Evolutionary conservation across 1,140 invertebrate species (phyloP).

Genomic region (Aphaenogaster rudis): DNA sequence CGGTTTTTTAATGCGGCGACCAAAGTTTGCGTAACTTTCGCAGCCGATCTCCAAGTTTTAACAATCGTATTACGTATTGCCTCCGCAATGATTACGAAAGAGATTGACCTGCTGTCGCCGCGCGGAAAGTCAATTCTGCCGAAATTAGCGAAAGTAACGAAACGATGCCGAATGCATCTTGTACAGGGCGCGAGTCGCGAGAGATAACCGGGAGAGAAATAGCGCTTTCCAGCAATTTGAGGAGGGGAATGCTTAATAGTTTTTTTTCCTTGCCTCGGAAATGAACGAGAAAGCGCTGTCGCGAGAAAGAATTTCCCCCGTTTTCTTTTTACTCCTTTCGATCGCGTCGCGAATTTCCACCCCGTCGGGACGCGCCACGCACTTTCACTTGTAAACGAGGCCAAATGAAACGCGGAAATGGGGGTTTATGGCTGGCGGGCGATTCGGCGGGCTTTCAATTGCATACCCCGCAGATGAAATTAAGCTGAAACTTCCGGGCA

Average conservation of each 20-base stretch:
- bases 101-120: slow-evolving; percentile 2
- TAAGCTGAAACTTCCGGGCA: slow-evolving; percentile 63
- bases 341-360: slow-evolving; percentile 36
- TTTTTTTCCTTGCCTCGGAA: background rate
- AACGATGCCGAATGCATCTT: background rate
- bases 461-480: slow-evolving; percentile 54
- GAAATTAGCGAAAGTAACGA: slow-evolving; percentile 2
- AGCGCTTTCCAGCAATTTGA: slow-evolving; percentile 5
- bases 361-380: background rate
- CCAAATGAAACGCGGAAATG: slow-evolving; percentile 57
- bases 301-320: background rate
- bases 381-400: slow-evolving; percentile 60
- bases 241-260: background rate
- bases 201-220: background rate
- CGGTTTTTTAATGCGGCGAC: slow-evolving; percentile 19
- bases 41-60: slow-evolving; percentile 31
- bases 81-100: slow-evolving; percentile 34
- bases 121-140: slow-evolving; percentile 20
- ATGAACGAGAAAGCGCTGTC: background rate
- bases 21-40: slow-evolving; percentile 25
- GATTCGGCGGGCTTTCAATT: slow-evolving; percentile 65
- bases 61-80: slow-evolving; percentile 49
- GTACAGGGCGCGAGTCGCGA: background rate
- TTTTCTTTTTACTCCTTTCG: slow-evolving; percentile 30
- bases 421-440: slow-evolving; percentile 47